phyloP scores from a whole-genome alignment of 2,797 vertebrate genomes.

The Hyperoplus lanceolatus region DNA sequence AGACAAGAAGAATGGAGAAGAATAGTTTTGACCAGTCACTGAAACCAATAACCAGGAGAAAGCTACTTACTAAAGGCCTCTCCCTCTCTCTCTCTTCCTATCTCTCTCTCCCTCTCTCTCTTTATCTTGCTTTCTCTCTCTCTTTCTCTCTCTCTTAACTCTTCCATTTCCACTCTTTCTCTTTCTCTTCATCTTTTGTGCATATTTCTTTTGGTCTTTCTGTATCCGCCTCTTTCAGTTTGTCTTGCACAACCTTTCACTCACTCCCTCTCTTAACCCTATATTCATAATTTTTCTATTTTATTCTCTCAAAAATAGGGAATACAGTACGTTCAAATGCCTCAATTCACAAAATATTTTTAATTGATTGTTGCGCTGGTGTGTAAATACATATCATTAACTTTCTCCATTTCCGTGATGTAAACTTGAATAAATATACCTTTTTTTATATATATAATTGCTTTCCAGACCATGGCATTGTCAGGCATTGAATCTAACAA shows the following conservation, averaged over 20 bases:
- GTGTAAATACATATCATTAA: no score
- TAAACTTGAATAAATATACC: neutral
- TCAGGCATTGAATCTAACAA: neutral
- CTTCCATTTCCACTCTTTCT: slow-evolving; percentile 8
- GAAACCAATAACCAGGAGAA: slow-evolving; percentile 89
- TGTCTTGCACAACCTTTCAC: slow-evolving; percentile 28
- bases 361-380: no score
- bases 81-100: slow-evolving; percentile 52
- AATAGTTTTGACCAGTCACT: slow-evolving; percentile 89
- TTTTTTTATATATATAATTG: neutral
- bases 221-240: slow-evolving; percentile 23
- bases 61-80: slow-evolving; percentile 83
- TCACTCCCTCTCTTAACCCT: slow-evolving; percentile 34
- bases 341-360: slow-evolving; percentile 9
- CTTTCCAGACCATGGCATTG: neutral
- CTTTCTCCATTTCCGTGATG: neutral
- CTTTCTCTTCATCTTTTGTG: slow-evolving; percentile 47
- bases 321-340: slow-evolving; percentile 10
- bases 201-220: slow-evolving; percentile 38
- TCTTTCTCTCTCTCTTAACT: slow-evolving; percentile 10
- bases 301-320: slow-evolving; percentile 19
- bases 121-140: slow-evolving; percentile 40
- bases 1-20: slow-evolving; percentile 82
- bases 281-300: slow-evolving; percentile 48
- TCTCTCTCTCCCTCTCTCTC: slow-evolving; percentile 28